Evolutionary conservation across 2,797 vertebrate species (phyloP).

Genomic region (Coracias cyanogaster): DNA sequence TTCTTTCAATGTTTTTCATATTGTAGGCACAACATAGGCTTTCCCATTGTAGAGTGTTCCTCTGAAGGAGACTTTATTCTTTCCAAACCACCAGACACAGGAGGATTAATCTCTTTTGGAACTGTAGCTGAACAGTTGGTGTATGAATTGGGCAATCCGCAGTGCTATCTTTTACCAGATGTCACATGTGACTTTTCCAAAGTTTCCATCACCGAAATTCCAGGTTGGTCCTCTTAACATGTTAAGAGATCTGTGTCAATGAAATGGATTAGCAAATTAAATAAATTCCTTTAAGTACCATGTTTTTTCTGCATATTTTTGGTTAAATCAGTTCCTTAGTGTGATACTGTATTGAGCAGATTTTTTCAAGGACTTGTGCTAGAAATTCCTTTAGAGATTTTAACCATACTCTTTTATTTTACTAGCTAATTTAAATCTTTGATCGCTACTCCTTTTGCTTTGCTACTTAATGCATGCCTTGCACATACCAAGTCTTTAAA

Average conservation of each 20-base stretch:
- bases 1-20: constrained; percentile 25
- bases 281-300: background rate
- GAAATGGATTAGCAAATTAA: background rate
- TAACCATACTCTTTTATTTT: background rate
- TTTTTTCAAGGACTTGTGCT: background rate
- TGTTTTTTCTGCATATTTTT: background rate
- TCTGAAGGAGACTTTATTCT: constrained; percentile 84
- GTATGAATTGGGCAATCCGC: constrained; percentile 87
- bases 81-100: constrained; percentile 84
- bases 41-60: constrained; percentile 86
- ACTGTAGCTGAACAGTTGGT: constrained; percentile 88
- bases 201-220: constrained; percentile 84
- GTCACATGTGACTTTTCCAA: constrained; percentile 89
- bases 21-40: constrained; percentile 89
- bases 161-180: constrained; percentile 86
- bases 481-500: background rate
- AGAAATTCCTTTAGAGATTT: background rate
- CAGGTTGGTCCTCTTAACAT: constrained; percentile 77
- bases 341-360: background rate
- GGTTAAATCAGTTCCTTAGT: background rate
- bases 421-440: background rate
- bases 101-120: constrained; percentile 86
- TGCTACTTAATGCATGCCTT: background rate
- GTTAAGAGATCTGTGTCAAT: background rate
- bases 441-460: background rate